Conservation (phyloP, 2,113 vertebrate species). For the Ranitomeya variabilis region DNA sequence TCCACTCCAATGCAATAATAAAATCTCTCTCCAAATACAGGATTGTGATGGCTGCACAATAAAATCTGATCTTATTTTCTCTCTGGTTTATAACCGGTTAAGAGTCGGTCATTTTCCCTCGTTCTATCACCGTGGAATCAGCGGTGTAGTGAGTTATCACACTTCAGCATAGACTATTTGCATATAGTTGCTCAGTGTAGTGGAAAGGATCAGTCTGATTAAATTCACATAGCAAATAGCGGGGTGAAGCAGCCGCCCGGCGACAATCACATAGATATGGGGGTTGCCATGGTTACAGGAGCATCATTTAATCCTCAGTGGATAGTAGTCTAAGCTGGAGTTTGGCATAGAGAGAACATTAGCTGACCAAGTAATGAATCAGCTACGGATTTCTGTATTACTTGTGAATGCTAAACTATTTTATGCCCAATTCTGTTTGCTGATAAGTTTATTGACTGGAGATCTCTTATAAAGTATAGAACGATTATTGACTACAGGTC, state of each 20-base stretch:
- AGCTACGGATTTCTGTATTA: slow-evolving; percentile 29
- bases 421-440: neutral
- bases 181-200: slow-evolving; percentile 45
- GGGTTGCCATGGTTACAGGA: slow-evolving; percentile 40
- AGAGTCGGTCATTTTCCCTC: neutral
- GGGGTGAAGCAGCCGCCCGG: slow-evolving; percentile 12
- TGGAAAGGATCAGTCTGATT: slow-evolving; percentile 50
- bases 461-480: no score
- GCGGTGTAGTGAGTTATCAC: neutral
- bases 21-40: neutral
- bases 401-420: neutral
- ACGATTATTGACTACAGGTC: no score
- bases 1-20: neutral
- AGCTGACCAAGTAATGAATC: slow-evolving; percentile 15
- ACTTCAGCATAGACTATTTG: slow-evolving; percentile 44
- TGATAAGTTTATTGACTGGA: neutral
- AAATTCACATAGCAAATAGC: slow-evolving; percentile 38
- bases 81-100: neutral
- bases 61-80: neutral
- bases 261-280: slow-evolving; percentile 32
- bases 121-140: neutral
- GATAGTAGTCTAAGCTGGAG: slow-evolving; percentile 44
- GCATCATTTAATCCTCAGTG: slow-evolving; percentile 42
- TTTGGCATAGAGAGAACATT: slow-evolving; percentile 24
- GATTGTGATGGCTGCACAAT: neutral